These are phyloP conservation scores for Scortum barcoo DNA, from an alignment of 2,113 vertebrate species.

Conservation along the genomic window DNA sequence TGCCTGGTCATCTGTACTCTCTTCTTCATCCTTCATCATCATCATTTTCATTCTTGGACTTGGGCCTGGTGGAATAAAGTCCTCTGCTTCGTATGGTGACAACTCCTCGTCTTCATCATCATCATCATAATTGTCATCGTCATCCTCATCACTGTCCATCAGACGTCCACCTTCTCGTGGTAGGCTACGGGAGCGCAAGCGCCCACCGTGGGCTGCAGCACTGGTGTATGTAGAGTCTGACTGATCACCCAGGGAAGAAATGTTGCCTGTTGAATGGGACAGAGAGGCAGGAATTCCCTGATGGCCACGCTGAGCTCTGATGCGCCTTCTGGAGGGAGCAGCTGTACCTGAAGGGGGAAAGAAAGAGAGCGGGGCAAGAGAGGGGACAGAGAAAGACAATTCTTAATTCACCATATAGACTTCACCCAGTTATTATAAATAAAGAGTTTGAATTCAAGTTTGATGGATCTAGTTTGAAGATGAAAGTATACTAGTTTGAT, in stretches of 20 bases:
- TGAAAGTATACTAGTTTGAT: slow-evolving; percentile 26
- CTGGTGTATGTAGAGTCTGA: slow-evolving; percentile 89
- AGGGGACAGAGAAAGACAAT: slow-evolving; percentile 14
- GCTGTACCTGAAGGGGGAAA: slow-evolving; percentile 74
- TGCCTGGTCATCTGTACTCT: slow-evolving; percentile 89
- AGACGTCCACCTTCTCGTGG: slow-evolving; percentile 92
- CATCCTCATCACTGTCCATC: slow-evolving; percentile 88
- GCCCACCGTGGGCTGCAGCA: slow-evolving; percentile 83
- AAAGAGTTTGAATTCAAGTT: slow-evolving; percentile 14
- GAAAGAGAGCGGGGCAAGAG: slow-evolving; percentile 17
- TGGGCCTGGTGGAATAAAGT: slow-evolving; percentile 87
- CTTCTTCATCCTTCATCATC: slow-evolving; percentile 89
- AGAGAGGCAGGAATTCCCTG: slow-evolving; percentile 93
- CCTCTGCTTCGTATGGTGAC: slow-evolving; percentile 89
- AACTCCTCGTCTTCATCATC: slow-evolving; percentile 87
- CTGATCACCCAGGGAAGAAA: slow-evolving; percentile 92
- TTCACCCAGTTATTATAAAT: slow-evolving; percentile 1
- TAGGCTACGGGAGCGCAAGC: slow-evolving; percentile 94
- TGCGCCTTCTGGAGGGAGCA: slow-evolving; percentile 95
- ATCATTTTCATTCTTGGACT: slow-evolving; percentile 87
- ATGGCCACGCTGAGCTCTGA: slow-evolving; percentile 94
- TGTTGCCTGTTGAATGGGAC: slow-evolving; percentile 97
- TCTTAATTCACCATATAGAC: slow-evolving; percentile 30
- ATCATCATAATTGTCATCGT: slow-evolving; percentile 84
- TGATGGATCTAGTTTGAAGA: slow-evolving; percentile 17